Evolutionary conservation across 2,888 invertebrate species (phyloP), one percentile per base, ranked within the genome.

Genomic region (Eupeodes luniger): DNA sequence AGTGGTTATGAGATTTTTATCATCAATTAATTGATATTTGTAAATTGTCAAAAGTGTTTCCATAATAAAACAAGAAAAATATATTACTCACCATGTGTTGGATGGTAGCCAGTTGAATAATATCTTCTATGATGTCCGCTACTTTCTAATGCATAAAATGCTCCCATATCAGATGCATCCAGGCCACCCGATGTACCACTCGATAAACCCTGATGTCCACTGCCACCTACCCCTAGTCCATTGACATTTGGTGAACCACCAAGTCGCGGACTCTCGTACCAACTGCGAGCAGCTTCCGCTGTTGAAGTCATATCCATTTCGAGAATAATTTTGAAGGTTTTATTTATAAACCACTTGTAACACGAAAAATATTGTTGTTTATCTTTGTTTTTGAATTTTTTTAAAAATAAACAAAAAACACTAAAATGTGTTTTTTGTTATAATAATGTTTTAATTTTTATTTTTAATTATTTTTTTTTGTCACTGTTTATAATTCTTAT

Each of bases 221-320:
- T 91, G 80, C 93, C 93, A 36, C 92, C 91, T 75, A 92, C 91
- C 72, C 92, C 92, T 70, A 93, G 90, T 49, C 93, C 94, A 76
- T 93, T 93, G 70, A 92, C 91, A 84, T 93, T 93, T 76, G 94
- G 93, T 51, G 94, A 94, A 81, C 93, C 93, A 64, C 93, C 93
- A 85, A 94, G 91, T 87, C 94, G 92, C 91, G 94, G 94, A 92
- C 92, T 94, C 89, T 94, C 94, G 89, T 94, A 94, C 94, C 94
- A 94, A 92, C 93, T 93, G 91, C 94, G 94, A 89, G 93, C 93
- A 91, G 93, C 93, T 92, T 94, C 94, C 91, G 94, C 94, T 91
- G 94, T 93, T 91, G 94, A 93, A 91, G 94, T 93, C 94, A 94
- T 94, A 93, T 94, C 94, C 94, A 94, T 94, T 92, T 93, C 93